Base-by-base conservation (phyloP, 2,797 vertebrate genomes). In the Brachymystax lenok region DNA sequence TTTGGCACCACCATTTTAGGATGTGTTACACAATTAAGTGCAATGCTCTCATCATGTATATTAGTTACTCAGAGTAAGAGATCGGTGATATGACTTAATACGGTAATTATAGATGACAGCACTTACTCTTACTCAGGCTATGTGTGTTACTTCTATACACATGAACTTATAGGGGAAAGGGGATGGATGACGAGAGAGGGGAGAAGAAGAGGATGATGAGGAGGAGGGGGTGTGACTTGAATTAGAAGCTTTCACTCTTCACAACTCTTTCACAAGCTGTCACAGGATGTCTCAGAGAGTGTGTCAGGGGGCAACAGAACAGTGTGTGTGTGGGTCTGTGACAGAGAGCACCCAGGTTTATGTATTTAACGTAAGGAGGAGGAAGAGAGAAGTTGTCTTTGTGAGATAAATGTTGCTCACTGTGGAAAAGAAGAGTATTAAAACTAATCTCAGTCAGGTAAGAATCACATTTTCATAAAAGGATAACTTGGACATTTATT, bases 321-420 rank as follows among this genome's bases (percentile, higher is more conserved):
- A 30, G 66, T 30, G 64, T 5, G 50, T 27, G 40, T 8, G 71
- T 8, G 52, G 12, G 74, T 73, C 17, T 80, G 77, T 59, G 50
- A 78, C 64, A 66, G 73, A 86, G 80, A 86, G 89, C 92, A 93
- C 92, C 92, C 92, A 93, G 89, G 89, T 84, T 77, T 79, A 85
- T 84, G 83, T 86, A 87, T 90, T 13, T 87, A 90, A 88, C 77
- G 84, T 90, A 89, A 91, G 90, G 88, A 90, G 91, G 92, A 88
- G 91, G 92, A 88, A 88, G 89, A 83, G 85, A 82, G 85, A 59
- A 83, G 87, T 88, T 80, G 80, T 86, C 85, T 89, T 87, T 84
- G 83, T 73, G 82, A 81, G 87, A 77, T 84, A 84, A 88, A 81
- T 84, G 83, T 83, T 79, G 72, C 74, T 88, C 74, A 80, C 81